phyloP scores from a whole-genome alignment of 2,797 vertebrate genomes.

The Thripadectes ignobilis region DNA sequence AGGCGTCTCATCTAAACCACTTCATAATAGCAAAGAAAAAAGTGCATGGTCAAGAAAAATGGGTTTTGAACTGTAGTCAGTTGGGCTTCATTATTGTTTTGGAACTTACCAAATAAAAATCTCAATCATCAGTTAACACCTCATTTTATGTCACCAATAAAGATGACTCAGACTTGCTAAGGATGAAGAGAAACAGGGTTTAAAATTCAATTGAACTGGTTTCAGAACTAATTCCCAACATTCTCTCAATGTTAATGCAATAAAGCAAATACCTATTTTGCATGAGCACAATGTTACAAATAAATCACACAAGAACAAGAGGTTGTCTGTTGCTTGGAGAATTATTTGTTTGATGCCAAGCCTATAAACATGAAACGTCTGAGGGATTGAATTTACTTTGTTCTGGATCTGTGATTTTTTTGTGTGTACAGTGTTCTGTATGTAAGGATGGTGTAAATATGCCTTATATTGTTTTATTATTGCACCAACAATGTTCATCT shows the following conservation, averaged over 20 bases:
- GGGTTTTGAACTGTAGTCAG: conserved; percentile 51
- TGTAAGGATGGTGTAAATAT: conserved; percentile 79
- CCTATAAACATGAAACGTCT: conserved; percentile 64
- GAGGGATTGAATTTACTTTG: conserved; percentile 67
- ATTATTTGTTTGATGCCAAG: conserved; percentile 68
- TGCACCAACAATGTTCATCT: conserved; percentile 67
- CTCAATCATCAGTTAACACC: conserved; percentile 33
- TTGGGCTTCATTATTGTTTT: conserved; percentile 58
- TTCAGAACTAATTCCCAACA: conserved; percentile 55
- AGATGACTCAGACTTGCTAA: conserved; percentile 56
- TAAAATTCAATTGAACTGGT: conserved; percentile 51
- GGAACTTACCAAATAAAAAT: conserved; percentile 44
- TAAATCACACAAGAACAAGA: conserved; percentile 73
- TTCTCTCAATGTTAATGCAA: conserved; percentile 76
- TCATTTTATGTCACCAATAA: conserved; percentile 52
- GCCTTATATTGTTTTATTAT: conserved; percentile 75
- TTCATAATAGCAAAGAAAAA: conserved; percentile 62
- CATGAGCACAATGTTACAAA: conserved; percentile 79
- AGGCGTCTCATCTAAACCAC: conserved; percentile 49
- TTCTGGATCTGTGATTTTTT: conserved; percentile 74
- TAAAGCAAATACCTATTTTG: conserved; percentile 79
- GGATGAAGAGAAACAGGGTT: conserved; percentile 64
- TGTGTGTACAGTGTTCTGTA: conserved; percentile 76
- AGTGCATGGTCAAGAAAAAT: conserved; percentile 76
- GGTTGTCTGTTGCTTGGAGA: conserved; percentile 73